These are phyloP conservation scores for Calliopsis andreniformis DNA, from an alignment of 1,140 invertebrate genomes.

Conservation along the genomic window DNA sequence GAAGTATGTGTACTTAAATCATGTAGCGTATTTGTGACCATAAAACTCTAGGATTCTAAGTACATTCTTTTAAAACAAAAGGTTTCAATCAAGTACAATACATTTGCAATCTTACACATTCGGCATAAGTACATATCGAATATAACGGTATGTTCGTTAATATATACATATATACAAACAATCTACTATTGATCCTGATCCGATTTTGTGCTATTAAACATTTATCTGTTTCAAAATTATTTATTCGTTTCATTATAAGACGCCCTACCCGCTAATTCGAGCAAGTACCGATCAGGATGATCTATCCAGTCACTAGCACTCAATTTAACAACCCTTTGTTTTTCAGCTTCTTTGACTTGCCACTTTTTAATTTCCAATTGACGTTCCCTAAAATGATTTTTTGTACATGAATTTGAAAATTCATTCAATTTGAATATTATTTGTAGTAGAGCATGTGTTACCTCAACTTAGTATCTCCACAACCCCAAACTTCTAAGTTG, in stretches of 20 bases:
- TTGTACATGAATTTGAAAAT: background rate
- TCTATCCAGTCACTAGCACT: slow-evolving; percentile 94
- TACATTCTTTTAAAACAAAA: slow-evolving; percentile 3
- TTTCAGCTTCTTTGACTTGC: slow-evolving; percentile 93
- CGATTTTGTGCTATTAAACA: slow-evolving; percentile 33
- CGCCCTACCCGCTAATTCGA: slow-evolving; percentile 91
- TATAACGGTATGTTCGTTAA: slow-evolving; percentile 28
- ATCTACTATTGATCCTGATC: slow-evolving; percentile 40
- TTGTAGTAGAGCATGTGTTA: slow-evolving; percentile 50
- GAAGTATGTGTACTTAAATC: background rate
- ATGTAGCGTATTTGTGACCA: background rate
- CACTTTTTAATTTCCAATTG: slow-evolving; percentile 95
- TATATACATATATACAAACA: slow-evolving; percentile 69
- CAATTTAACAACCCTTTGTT: slow-evolving; percentile 89
- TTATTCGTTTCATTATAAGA: slow-evolving; percentile 83
- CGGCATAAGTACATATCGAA: slow-evolving; percentile 54
- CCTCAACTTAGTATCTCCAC: slow-evolving; percentile 86
- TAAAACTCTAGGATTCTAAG: slow-evolving; percentile 7
- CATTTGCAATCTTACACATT: slow-evolving; percentile 15
- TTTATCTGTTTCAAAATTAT: slow-evolving; percentile 10
- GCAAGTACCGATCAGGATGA: slow-evolving; percentile 93
- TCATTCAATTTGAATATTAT: background rate
- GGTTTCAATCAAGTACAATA: background rate
- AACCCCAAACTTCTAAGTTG: slow-evolving; percentile 90
- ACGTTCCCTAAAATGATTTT: slow-evolving; percentile 83